Evolutionary conservation across 2,797 vertebrate species (phyloP).

Genomic region (Kryptolebias ocellatus): DNA sequence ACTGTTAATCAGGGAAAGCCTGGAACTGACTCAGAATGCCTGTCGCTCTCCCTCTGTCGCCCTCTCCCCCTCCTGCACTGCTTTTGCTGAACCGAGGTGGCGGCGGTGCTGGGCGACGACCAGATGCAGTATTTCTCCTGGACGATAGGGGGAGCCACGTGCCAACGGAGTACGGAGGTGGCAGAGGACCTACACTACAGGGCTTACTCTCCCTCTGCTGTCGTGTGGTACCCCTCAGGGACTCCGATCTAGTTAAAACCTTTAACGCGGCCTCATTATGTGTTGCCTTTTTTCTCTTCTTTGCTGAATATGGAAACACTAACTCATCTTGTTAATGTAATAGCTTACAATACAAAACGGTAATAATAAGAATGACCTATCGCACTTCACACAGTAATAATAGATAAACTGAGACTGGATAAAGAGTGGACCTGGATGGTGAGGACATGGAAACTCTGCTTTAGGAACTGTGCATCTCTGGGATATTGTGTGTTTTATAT

Average conservation of each 20-base stretch:
- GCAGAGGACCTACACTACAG: slow-evolving; percentile 69
- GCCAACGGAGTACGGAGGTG: slow-evolving; percentile 73
- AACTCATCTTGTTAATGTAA: slow-evolving; percentile 79
- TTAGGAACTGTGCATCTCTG: slow-evolving; percentile 76
- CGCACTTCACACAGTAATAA: slow-evolving; percentile 72
- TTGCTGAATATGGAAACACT: slow-evolving; percentile 75
- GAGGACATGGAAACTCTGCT: slow-evolving; percentile 65
- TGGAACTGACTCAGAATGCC: slow-evolving; percentile 63
- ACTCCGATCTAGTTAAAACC: slow-evolving; percentile 71
- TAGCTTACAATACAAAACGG: slow-evolving; percentile 68
- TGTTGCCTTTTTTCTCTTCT: slow-evolving; percentile 79
- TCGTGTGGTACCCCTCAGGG: slow-evolving; percentile 76
- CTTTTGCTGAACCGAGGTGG: slow-evolving; percentile 60
- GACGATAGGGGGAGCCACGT: slow-evolving; percentile 73
- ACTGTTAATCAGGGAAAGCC: slow-evolving; percentile 72
- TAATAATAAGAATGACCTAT: slow-evolving; percentile 70
- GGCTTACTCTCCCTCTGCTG: slow-evolving; percentile 67
- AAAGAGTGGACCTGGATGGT: slow-evolving; percentile 41
- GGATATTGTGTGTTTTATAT: slow-evolving; percentile 78
- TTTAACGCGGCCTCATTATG: slow-evolving; percentile 77
- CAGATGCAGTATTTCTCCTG: slow-evolving; percentile 81
- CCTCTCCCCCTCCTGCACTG: slow-evolving; percentile 59
- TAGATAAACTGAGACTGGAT: slow-evolving; percentile 71
- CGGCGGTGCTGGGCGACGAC: slow-evolving; percentile 49
- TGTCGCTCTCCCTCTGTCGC: slow-evolving; percentile 65